These are phyloP conservation scores for Drosophila willistoni DNA, from an alignment of 1,140 invertebrate genomes.

Conservation along the genomic window DNA sequence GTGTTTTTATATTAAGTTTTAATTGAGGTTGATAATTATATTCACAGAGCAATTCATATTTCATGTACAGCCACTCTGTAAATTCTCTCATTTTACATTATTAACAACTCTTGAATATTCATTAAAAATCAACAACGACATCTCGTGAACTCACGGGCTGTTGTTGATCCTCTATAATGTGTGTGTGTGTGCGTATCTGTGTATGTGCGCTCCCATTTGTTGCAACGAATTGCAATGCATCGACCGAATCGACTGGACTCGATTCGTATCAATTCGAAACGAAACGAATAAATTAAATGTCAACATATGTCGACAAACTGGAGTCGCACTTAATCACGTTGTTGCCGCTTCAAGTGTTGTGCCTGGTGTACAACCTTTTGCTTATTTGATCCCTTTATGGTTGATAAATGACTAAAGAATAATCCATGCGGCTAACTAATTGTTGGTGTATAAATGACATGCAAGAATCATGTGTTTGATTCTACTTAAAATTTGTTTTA, in stretches of 20 bases:
- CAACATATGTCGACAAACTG: conserved; percentile 36
- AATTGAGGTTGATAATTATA: conserved; percentile 11
- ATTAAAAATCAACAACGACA: conserved; percentile 37
- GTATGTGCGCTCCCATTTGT: conserved; percentile 3
- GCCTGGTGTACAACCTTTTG: background rate
- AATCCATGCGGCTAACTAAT: background rate
- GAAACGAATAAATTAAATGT: conserved; percentile 55
- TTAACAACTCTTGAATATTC: conserved; percentile 52
- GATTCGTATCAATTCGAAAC: conserved; percentile 6
- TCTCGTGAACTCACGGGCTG: conserved; percentile 2
- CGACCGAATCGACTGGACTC: background rate
- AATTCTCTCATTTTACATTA: conserved; percentile 18
- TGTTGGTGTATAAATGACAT: too few species aligned
- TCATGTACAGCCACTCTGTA: background rate
- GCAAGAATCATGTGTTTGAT: too few species aligned
- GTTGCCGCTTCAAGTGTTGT: conserved; percentile 30
- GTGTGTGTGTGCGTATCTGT: conserved; percentile 11
- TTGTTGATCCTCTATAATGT: background rate
- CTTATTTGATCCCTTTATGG: background rate
- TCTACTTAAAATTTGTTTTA: too few species aligned
- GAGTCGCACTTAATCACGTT: conserved; percentile 52
- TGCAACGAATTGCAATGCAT: background rate
- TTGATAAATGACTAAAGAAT: conserved; percentile 1
- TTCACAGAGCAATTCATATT: conserved; percentile 10
- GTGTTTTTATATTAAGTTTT: conserved; percentile 6